Base-by-base conservation (phyloP, 2,888 invertebrate species). In the Incurvaria masculella region DNA sequence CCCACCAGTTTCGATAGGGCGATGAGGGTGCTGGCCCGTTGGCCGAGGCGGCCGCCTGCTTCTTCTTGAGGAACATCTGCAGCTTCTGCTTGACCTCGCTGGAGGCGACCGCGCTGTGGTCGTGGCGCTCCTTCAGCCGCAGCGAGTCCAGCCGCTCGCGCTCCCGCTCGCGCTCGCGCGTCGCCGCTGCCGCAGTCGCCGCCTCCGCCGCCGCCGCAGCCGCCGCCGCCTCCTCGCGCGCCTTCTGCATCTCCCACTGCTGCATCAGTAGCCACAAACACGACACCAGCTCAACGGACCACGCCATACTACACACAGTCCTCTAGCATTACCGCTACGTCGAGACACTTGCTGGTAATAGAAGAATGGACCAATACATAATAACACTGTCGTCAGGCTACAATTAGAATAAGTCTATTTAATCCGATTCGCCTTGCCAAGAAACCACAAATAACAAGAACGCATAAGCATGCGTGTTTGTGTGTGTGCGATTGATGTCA, bases 71-170 rank as follows among this genome's bases (percentile, higher is more conserved):
- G 68, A 90, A 91, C 63, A 89, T 94, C 84, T 94, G 94, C 59
- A 97, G 81, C 64, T 94, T 92, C 79, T 94, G 94, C 71, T 97
- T 97, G 64, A 97, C 97, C 75, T 96, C 96, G 19, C 92, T 89
- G 55, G 96, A 97, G 55, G 97, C 97, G 62, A 95, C 90, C 49
- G 97, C 97, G 76, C 95, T 95, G 78, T 94, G 94, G 69, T 95
- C 94, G 65, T 91, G 90, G 69, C 94, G 94, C 71, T 95, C 94
- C 69, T 96, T 95, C 75, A 94, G 94, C 64, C 91, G 86, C 60
- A 95, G 81, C 56, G 90, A 88, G 62, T 94, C 93, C 56, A 91
- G 81, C 60, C 88, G 82, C 60, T 94, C 92, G 53, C 92, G 83
- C 69, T 94, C 91, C 60, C 87, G 81, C 51, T 85, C 70, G 67